A percentile compares a stretch with the other conserved stretches of the same genome.
Evolutionary conservation across 2,888 invertebrate genomes (phyloP).

Genomic region (Volucella zonaria): DNA sequence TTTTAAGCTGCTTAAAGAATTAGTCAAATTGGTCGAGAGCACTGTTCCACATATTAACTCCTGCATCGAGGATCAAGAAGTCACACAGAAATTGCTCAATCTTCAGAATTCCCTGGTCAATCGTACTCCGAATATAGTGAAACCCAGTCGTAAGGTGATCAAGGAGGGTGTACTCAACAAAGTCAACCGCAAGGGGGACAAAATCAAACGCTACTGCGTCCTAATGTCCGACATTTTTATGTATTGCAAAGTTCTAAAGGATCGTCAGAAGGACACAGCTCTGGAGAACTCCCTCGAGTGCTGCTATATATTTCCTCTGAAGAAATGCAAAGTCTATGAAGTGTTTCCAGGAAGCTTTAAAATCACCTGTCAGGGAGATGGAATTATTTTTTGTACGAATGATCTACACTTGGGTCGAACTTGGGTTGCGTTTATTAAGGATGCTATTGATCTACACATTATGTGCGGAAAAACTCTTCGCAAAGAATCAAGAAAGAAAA

Average conservation of each 20-base stretch:
- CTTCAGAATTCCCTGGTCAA: constrained; percentile 86
- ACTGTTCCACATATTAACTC: constrained; percentile 89
- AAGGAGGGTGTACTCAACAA: constrained; percentile 87
- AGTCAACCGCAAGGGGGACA: constrained; percentile 83
- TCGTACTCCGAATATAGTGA: constrained; percentile 86
- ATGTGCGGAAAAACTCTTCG: constrained; percentile 85
- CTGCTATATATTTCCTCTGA: constrained; percentile 87
- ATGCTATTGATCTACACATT: constrained; percentile 84
- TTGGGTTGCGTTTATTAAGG: constrained; percentile 85
- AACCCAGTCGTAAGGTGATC: constrained; percentile 86
- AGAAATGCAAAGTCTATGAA: constrained; percentile 87
- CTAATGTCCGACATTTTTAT: constrained; percentile 89
- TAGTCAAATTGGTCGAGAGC: constrained; percentile 86
- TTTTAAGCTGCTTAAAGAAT: constrained; percentile 85
- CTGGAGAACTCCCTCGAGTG: constrained; percentile 86
- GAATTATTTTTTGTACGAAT: constrained; percentile 84
- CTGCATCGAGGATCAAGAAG: constrained; percentile 89
- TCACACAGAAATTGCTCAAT: constrained; percentile 87
- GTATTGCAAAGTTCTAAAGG: constrained; percentile 87
- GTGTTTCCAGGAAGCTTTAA: constrained; percentile 85
- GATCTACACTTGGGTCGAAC: constrained; percentile 83
- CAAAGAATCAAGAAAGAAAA: constrained; percentile 87
- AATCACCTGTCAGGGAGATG: constrained; percentile 85
- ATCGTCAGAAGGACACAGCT: constrained; percentile 82
- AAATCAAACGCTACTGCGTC: constrained; percentile 86